phyloP scores from a whole-genome alignment of 2,888 invertebrate species.

The Chrysopilus asiliformis region DNA sequence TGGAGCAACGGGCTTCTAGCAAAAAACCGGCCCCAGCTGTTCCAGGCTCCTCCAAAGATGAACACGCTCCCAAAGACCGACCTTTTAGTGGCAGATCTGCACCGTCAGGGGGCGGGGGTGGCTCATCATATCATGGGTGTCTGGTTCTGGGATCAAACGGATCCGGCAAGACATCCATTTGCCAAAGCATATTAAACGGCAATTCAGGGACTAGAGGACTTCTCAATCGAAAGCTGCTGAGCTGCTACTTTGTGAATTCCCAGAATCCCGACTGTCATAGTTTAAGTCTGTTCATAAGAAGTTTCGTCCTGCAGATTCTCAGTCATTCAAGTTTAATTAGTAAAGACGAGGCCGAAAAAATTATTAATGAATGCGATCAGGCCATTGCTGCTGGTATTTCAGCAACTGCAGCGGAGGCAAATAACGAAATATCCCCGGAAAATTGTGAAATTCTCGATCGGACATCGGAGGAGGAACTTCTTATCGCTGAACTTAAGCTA shows the following conservation, averaged over 20 bases:
- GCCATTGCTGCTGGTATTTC: neutral
- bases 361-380: constrained; percentile 19
- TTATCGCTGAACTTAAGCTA: constrained; percentile 32
- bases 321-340: constrained; percentile 44
- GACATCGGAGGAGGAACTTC: constrained; percentile 31
- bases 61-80: neutral
- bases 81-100: neutral
- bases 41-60: constrained; percentile 1
- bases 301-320: constrained; percentile 71
- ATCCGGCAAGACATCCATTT: constrained; percentile 86
- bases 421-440: constrained; percentile 18
- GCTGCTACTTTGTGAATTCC: constrained; percentile 78
- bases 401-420: constrained; percentile 15
- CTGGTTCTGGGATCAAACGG: constrained; percentile 84
- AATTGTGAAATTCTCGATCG: no score
- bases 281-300: constrained; percentile 71
- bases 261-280: constrained; percentile 76
- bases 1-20: constrained; percentile 74
- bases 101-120: neutral
- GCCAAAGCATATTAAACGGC: constrained; percentile 49
- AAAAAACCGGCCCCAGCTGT: constrained; percentile 40
- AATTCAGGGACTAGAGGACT: constrained; percentile 36
- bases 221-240: constrained; percentile 60
- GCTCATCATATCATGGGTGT: constrained; percentile 53
- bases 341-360: constrained; percentile 28